Evolutionary conservation across 2,113 vertebrate species (phyloP).

Genomic region (Lagenorhynchus albirostris): DNA sequence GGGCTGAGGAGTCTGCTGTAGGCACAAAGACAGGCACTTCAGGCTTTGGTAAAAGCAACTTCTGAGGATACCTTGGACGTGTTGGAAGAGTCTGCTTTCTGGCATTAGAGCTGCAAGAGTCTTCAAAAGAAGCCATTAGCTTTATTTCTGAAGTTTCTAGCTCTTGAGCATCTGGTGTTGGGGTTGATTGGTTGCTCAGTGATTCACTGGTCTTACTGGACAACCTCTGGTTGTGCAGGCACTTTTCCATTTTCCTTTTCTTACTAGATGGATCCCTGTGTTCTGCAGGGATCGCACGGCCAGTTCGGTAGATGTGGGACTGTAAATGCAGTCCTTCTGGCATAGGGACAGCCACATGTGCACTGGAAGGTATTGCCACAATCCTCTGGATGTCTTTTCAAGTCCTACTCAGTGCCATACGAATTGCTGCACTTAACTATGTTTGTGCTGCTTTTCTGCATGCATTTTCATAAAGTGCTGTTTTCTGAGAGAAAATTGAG

Average conservation of each 20-base stretch:
- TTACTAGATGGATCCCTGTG: conserved; percentile 97
- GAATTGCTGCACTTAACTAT: conserved; percentile 93
- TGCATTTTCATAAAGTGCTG: conserved; percentile 99
- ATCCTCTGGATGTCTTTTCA: conserved; percentile 92
- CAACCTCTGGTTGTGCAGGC: conserved; percentile 77
- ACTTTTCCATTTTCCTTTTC: conserved; percentile 93
- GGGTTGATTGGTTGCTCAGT: conserved; percentile 59
- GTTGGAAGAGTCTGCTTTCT: conserved; percentile 74
- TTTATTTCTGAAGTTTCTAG: conserved; percentile 83
- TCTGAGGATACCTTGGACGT: conserved; percentile 84
- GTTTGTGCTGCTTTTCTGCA: conserved; percentile 98
- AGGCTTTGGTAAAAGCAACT: conserved; percentile 94
- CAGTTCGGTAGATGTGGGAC: conserved; percentile 92
- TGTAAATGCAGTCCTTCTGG: conserved; percentile 94
- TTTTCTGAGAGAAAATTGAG: conserved; percentile 96
- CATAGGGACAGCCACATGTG: conserved; percentile 97
- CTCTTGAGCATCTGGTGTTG: conserved; percentile 66
- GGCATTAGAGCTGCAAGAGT: conserved; percentile 74
- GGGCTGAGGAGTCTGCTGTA: conserved; percentile 86
- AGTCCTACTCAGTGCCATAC: conserved; percentile 97
- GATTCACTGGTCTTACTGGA: conserved; percentile 79
- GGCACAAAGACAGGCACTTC: conserved; percentile 93
- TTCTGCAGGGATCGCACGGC: conserved; percentile 95
- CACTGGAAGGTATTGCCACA: conserved; percentile 97
- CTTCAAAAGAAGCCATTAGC: conserved; percentile 78